Evolutionary conservation across 2,113 vertebrate species (phyloP).

Genomic region (Thryonomys swinderianus): DNA sequence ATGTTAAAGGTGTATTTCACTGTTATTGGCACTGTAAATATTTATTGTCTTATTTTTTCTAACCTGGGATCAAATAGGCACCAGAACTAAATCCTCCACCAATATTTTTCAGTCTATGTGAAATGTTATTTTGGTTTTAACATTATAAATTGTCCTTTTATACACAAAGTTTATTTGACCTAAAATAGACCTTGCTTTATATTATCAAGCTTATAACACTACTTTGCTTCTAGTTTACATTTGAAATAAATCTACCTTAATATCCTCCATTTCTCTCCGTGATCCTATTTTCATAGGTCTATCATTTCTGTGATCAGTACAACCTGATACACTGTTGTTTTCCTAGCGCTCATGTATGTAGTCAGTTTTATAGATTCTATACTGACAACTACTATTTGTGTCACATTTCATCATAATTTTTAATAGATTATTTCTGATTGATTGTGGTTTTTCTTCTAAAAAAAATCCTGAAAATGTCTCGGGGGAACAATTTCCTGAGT

Average conservation of each 20-base stretch:
- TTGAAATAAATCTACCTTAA: background rate
- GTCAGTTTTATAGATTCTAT: background rate
- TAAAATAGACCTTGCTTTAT: background rate
- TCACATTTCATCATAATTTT: too few relatives aligned
- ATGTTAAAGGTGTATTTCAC: background rate
- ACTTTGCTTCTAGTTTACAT: background rate
- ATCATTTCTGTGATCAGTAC: background rate
- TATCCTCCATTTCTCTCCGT: background rate
- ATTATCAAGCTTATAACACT: background rate
- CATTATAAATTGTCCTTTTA: background rate
- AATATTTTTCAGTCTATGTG: background rate
- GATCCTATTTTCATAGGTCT: background rate
- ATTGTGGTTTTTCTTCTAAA: background rate
- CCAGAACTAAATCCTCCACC: too few relatives aligned
- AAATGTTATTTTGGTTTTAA: constrained; percentile 7
- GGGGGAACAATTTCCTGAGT: background rate
- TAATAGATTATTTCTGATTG: background rate
- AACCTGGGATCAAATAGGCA: too few relatives aligned
- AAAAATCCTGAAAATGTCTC: background rate
- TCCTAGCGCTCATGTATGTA: background rate
- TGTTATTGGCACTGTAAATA: background rate
- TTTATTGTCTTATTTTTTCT: too few relatives aligned
- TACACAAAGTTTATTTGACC: background rate
- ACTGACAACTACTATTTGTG: too few relatives aligned
- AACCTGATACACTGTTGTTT: background rate